phyloP scores from a whole-genome alignment of 2,888 invertebrate genomes.

The Drosophila borealis region DNA sequence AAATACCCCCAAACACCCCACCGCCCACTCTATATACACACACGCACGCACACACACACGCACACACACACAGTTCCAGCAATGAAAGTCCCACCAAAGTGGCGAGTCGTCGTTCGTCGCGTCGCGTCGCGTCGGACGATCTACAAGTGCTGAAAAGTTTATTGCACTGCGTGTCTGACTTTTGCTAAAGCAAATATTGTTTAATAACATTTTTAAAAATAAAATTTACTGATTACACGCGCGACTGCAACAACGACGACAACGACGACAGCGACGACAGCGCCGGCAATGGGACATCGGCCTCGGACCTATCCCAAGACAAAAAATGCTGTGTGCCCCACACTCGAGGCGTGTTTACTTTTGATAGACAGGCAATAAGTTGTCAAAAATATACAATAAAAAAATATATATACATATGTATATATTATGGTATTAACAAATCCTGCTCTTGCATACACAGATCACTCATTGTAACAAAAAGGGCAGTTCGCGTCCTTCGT shows the following conservation, averaged over 20 bases:
- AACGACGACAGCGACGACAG: conserved; percentile 12
- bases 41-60: background rate
- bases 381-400: background rate
- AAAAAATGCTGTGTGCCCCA: conserved; percentile 46
- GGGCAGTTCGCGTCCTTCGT: background rate
- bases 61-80: conserved; percentile 28
- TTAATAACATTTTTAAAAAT: conserved; percentile 79
- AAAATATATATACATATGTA: background rate
- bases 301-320: conserved; percentile 69
- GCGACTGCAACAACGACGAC: conserved; percentile 33
- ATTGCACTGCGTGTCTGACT: conserved; percentile 73
- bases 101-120: conserved; percentile 7
- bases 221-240: conserved; percentile 74
- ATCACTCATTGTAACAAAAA: background rate
- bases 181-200: conserved; percentile 79
- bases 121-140: conserved; percentile 30
- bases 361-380: conserved; percentile 34
- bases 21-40: background rate
- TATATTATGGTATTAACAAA: background rate
- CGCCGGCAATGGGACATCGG: conserved; percentile 43
- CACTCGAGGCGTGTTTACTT: conserved; percentile 27
- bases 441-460: background rate
- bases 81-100: conserved; percentile 33
- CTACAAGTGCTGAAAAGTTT: conserved; percentile 74
- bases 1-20: conserved; percentile 17